phyloP scores from a whole-genome alignment of 2,888 invertebrate species.

The Rambutsinella grinnellia region DNA sequence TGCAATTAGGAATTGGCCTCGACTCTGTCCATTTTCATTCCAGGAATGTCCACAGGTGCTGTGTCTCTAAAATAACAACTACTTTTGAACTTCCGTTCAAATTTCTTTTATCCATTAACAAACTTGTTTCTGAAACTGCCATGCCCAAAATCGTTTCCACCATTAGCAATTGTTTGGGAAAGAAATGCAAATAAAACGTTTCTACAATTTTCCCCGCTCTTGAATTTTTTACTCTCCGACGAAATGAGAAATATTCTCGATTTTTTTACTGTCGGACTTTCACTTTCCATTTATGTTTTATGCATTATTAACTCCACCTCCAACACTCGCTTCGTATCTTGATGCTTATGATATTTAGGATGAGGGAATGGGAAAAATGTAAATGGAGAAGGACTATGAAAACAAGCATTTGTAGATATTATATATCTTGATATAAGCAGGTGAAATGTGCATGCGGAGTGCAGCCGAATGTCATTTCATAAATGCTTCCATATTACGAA shows the following conservation, averaged over 20 bases:
- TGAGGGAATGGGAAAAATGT: background rate
- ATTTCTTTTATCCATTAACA: background rate
- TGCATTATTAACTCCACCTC: conserved; percentile 37
- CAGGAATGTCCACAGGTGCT: background rate
- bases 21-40: too few species aligned
- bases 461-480: too few species aligned
- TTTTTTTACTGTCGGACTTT: conserved; percentile 5
- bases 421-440: background rate
- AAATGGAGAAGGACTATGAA: background rate
- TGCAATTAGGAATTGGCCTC: too few species aligned
- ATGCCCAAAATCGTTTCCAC: too few species aligned
- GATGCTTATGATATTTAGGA: too few species aligned
- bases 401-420: background rate
- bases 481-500: background rate
- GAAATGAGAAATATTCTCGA: background rate
- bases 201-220: background rate
- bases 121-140: background rate
- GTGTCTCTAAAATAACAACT: too few species aligned
- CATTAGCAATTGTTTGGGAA: too few species aligned
- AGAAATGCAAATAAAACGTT: too few species aligned
- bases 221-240: background rate
- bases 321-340: too few species aligned
- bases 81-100: background rate
- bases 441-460: too few species aligned
- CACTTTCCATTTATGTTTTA: conserved; percentile 9